Evolutionary conservation across 2,888 invertebrate genomes (phyloP).

Genomic region (Athalia circularis): DNA sequence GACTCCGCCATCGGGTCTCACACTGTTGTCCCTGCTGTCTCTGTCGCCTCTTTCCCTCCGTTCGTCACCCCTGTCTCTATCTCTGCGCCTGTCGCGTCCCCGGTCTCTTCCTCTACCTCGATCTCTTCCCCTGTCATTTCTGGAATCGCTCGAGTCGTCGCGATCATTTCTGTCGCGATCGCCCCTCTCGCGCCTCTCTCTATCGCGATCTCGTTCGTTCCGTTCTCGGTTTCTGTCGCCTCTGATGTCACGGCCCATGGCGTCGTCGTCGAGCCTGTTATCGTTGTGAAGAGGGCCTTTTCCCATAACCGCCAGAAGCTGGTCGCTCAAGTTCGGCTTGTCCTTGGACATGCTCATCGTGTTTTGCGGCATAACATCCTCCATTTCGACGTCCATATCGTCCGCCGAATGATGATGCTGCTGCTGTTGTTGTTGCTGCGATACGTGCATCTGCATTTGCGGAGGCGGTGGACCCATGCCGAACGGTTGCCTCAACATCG

Average conservation of each 20-base stretch:
- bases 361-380: slow-evolving; percentile 68
- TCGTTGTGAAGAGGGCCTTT: slow-evolving; percentile 71
- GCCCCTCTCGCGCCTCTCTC: slow-evolving; percentile 65
- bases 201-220: slow-evolving; percentile 58
- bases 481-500: slow-evolving; percentile 71
- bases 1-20: slow-evolving; percentile 62
- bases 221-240: slow-evolving; percentile 65
- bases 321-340: slow-evolving; percentile 72
- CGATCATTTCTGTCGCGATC: slow-evolving; percentile 57
- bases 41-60: slow-evolving; percentile 65
- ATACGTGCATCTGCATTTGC: slow-evolving; percentile 67
- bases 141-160: slow-evolving; percentile 53
- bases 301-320: slow-evolving; percentile 77
- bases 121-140: slow-evolving; percentile 55
- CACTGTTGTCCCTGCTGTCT: slow-evolving; percentile 61
- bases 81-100: slow-evolving; percentile 53
- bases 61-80: slow-evolving; percentile 58
- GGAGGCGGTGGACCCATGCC: slow-evolving; percentile 67
- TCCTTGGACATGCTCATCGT: slow-evolving; percentile 51
- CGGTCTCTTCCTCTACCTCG: slow-evolving; percentile 54
- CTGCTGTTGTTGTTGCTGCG: slow-evolving; percentile 55
- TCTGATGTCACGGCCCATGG: slow-evolving; percentile 59
- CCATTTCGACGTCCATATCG: slow-evolving; percentile 88
- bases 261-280: slow-evolving; percentile 54
- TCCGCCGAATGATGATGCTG: slow-evolving; percentile 73